Evolutionary conservation across 2,888 invertebrate genomes (phyloP).

Genomic region (Tanytarsus gracilentus): DNA sequence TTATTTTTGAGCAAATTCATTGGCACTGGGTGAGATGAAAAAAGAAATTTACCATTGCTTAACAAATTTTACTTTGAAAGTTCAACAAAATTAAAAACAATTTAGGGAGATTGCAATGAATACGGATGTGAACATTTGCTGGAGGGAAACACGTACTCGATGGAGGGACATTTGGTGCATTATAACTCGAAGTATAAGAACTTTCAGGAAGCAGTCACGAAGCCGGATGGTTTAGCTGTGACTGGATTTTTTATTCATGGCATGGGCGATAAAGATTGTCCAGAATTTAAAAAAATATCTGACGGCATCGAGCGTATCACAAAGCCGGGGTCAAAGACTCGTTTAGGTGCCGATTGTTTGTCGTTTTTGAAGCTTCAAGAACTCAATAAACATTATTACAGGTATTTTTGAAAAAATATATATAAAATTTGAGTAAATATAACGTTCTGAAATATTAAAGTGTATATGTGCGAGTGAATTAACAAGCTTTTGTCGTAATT

Average conservation of each 20-base stretch:
- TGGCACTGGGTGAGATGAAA: constrained; percentile 40
- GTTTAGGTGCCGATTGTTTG: constrained; percentile 51
- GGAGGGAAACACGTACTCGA: constrained; percentile 56
- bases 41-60: background rate
- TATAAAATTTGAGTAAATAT: background rate
- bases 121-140: constrained; percentile 72
- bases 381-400: constrained; percentile 57
- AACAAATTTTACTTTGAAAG: background rate
- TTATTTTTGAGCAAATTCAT: constrained; percentile 67
- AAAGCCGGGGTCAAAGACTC: constrained; percentile 40
- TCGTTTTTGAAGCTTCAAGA: constrained; percentile 61
- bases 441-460: background rate
- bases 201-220: constrained; percentile 54
- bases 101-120: constrained; percentile 41
- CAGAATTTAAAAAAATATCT: constrained; percentile 50
- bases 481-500: background rate
- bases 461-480: background rate
- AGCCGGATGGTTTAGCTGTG: constrained; percentile 62
- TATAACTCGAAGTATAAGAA: constrained; percentile 61
- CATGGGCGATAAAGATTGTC: constrained; percentile 50
- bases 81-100: background rate
- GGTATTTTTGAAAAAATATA: background rate
- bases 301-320: constrained; percentile 45
- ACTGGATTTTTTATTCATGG: constrained; percentile 59
- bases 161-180: constrained; percentile 69